phyloP scores from a whole-genome alignment of 2,113 vertebrate species.

The Misgurnus anguillicaudatus region DNA sequence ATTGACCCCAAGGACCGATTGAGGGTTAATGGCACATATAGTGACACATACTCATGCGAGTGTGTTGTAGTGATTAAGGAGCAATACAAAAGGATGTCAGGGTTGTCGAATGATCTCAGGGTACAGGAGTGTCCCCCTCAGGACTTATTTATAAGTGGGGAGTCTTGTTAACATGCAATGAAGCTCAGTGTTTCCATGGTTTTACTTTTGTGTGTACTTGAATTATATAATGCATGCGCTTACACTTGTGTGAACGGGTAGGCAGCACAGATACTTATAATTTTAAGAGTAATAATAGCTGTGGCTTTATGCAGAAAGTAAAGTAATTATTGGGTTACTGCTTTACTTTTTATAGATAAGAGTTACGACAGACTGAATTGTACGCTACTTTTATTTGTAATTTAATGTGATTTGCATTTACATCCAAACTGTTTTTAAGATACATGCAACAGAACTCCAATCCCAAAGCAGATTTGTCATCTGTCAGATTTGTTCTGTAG shows the following conservation, averaged over 20 bases:
- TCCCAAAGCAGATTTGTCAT: too few relatives aligned
- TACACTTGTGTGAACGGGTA: constrained; percentile 61
- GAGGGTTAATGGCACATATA: too few relatives aligned
- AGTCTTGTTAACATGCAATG: constrained; percentile 13
- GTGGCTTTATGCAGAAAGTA: neutral
- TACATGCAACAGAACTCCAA: too few relatives aligned
- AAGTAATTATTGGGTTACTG: too few relatives aligned
- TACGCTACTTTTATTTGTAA: too few relatives aligned
- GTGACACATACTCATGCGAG: neutral
- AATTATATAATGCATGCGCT: constrained; percentile 67
- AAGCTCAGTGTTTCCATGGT: constrained; percentile 41
- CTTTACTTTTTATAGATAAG: too few relatives aligned
- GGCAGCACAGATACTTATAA: constrained; percentile 57
- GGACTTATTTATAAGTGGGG: constrained; percentile 23
- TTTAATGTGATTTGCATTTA: too few relatives aligned
- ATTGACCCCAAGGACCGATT: too few relatives aligned
- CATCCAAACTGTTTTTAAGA: too few relatives aligned
- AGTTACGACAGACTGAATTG: too few relatives aligned
- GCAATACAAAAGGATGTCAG: constrained; percentile 11
- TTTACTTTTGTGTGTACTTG: constrained; percentile 29
- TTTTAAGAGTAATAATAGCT: constrained; percentile 45
- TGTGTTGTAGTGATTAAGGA: constrained; percentile 9
- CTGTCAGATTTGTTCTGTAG: too few relatives aligned
- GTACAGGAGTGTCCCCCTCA: neutral
- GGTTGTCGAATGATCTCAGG: constrained; percentile 29